phyloP scores from a whole-genome alignment of 2,888 invertebrate genomes.

The Acanthosoma haemorrhoidale region DNA sequence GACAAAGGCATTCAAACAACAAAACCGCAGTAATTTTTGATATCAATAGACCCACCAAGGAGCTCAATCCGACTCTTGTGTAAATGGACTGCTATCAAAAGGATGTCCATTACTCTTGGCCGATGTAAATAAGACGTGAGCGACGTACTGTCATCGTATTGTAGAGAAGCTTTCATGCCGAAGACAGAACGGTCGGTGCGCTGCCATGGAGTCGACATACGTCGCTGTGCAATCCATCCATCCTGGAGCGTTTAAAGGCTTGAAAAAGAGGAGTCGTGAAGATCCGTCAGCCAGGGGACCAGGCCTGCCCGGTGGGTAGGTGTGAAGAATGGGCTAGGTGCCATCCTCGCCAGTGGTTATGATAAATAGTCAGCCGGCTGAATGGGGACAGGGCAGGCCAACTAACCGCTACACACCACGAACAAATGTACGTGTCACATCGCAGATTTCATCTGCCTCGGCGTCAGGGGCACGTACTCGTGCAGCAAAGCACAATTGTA shows the following conservation, averaged over 20 bases:
- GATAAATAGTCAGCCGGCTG: constrained; percentile 6
- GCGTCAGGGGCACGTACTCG: background rate
- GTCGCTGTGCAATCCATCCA: background rate
- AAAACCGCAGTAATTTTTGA: no score
- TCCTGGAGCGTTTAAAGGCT: background rate
- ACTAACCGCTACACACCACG: constrained; percentile 3
- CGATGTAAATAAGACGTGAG: constrained; percentile 1
- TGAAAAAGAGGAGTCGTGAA: constrained; percentile 9
- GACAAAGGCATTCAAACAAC: no score
- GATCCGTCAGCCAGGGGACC: background rate
- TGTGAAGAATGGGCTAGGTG: constrained; percentile 3
- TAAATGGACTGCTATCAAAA: background rate
- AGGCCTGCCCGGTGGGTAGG: background rate
- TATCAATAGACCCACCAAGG: background rate
- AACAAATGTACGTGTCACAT: constrained; percentile 12
- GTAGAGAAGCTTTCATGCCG: constrained; percentile 5
- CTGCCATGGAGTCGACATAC: background rate
- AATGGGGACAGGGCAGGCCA: constrained; percentile 1
- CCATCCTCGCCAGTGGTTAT: constrained; percentile 14
- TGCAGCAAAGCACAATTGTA: no score
- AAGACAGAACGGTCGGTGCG: background rate
- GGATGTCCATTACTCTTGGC: background rate
- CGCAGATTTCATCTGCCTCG: constrained; percentile 13
- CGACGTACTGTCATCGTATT: constrained; percentile 6
- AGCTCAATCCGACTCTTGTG: background rate